Evolutionary conservation across 2,113 vertebrate species (phyloP).

Genomic region (Periophthalmus modestus): DNA sequence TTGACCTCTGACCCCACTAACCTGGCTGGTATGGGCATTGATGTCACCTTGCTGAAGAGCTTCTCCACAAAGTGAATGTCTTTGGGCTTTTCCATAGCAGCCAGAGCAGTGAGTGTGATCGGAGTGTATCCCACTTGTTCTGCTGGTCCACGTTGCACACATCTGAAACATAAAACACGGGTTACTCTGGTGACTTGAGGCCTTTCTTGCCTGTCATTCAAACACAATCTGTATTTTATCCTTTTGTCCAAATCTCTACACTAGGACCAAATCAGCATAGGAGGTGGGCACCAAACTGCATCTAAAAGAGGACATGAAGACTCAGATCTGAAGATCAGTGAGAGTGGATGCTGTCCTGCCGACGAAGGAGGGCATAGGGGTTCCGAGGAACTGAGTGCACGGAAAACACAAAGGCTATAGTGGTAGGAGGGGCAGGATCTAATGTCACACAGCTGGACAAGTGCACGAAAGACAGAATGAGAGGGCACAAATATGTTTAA

Average conservation of each 20-base stretch:
- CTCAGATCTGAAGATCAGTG: slow-evolving; percentile 18
- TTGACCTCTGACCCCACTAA: slow-evolving; percentile 65
- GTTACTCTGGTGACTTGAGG: slow-evolving; percentile 18
- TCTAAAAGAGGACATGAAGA: slow-evolving; percentile 2
- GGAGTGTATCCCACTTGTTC: slow-evolving; percentile 98
- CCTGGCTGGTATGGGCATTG: slow-evolving; percentile 97
- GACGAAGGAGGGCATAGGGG: slow-evolving; percentile 26
- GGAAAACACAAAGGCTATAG: slow-evolving; percentile 59
- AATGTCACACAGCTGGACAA: slow-evolving; percentile 39
- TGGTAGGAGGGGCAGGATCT: slow-evolving; percentile 30
- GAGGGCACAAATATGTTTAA: slow-evolving; percentile 45
- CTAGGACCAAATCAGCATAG: neutral
- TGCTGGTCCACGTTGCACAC: slow-evolving; percentile 96
- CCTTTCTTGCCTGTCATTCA: slow-evolving; percentile 17
- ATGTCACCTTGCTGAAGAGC: slow-evolving; percentile 94
- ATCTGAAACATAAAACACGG: slow-evolving; percentile 77
- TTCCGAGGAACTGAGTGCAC: slow-evolving; percentile 37
- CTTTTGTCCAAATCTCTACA: slow-evolving; percentile 2
- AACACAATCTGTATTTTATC: neutral
- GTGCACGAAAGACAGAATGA: slow-evolving; percentile 54
- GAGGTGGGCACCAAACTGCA: neutral
- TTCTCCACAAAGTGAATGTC: slow-evolving; percentile 94
- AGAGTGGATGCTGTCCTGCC: slow-evolving; percentile 21
- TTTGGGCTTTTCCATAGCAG: slow-evolving; percentile 88
- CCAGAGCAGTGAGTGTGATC: slow-evolving; percentile 96